A percentile compares a stretch with the other conserved stretches of the same genome.
These are phyloP conservation scores for Drosophila guanche DNA, from an alignment of 1,140 invertebrate genomes.

Conservation along the genomic window DNA sequence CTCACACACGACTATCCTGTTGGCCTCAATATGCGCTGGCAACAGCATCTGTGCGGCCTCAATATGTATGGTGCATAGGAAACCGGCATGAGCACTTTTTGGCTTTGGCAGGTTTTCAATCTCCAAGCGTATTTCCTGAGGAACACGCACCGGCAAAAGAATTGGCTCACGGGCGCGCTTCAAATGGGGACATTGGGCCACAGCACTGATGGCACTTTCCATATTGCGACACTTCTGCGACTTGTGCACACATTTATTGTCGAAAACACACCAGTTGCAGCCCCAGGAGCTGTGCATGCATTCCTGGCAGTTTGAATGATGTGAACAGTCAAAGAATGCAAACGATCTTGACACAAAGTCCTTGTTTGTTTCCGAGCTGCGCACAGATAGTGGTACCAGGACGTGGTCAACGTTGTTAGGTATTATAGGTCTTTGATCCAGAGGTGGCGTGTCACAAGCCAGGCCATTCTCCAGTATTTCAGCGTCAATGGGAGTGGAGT, in stretches of 20 bases:
- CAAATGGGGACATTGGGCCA: conserved; percentile 94
- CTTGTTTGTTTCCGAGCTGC: conserved; percentile 93
- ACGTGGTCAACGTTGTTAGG: conserved; percentile 93
- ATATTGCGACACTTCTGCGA: conserved; percentile 90
- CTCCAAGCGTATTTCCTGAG: conserved; percentile 93
- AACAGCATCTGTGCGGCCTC: conserved; percentile 95
- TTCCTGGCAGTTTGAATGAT: conserved; percentile 92
- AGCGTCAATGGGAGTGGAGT: conserved; percentile 93
- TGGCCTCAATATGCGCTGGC: conserved; percentile 92
- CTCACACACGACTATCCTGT: conserved; percentile 93
- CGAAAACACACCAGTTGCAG: conserved; percentile 98
- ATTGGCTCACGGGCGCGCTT: conserved; percentile 87
- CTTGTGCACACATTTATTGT: conserved; percentile 96
- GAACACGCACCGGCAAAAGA: conserved; percentile 93
- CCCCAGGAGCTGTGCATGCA: conserved; percentile 95
- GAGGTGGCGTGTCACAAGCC: conserved; percentile 92
- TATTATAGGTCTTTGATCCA: conserved; percentile 91
- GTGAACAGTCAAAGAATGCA: conserved; percentile 96
- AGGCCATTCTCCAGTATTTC: conserved; percentile 91
- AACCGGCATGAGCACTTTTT: conserved; percentile 92
- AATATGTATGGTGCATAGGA: conserved; percentile 95
- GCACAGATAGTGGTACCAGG: conserved; percentile 94
- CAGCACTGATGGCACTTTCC: conserved; percentile 90
- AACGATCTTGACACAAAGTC: conserved; percentile 97
- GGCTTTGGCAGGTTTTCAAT: conserved; percentile 95